These are phyloP conservation scores for Takifugu rubripes DNA, from an alignment of 2,797 vertebrate genomes.

Conservation along the genomic window DNA sequence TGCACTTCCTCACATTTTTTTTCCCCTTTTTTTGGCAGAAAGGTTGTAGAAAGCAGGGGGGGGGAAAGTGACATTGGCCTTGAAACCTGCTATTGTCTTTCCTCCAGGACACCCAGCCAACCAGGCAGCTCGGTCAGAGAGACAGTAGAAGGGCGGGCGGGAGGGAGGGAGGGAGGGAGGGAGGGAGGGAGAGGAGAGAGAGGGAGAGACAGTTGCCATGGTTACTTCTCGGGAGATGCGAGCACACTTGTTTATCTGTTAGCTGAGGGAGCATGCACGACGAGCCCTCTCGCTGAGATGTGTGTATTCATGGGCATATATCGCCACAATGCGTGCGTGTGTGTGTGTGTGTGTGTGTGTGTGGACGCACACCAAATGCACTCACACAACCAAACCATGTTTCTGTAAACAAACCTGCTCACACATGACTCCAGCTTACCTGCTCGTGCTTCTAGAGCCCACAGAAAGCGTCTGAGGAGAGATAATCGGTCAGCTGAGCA, in stretches of 20 bases:
- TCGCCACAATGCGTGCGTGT: conserved; percentile 4
- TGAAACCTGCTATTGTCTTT: conserved; percentile 79
- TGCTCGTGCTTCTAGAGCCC: conserved; percentile 46
- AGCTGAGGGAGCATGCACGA: conserved; percentile 60
- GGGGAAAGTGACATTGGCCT: conserved; percentile 72
- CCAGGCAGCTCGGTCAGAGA: conserved; percentile 59
- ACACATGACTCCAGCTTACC: conserved; percentile 43
- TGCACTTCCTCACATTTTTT: neutral
- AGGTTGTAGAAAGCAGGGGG: conserved; percentile 3
- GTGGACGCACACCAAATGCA: conserved; percentile 15
- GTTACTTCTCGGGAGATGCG: conserved; percentile 75
- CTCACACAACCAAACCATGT: conserved; percentile 37
- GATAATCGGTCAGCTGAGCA: conserved; percentile 42
- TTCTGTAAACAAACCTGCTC: conserved; percentile 48
- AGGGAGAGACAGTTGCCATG: conserved; percentile 75
- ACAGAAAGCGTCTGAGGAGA: conserved; percentile 38
- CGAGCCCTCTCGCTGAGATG: conserved; percentile 46
- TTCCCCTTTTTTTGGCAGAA: conserved; percentile 17
- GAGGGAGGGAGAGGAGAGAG: conserved; percentile 36
- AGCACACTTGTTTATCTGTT: conserved; percentile 80
- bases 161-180: conserved; percentile 48
- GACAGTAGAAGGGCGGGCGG: conserved; percentile 29
- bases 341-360: conserved; percentile 9
- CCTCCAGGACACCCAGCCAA: conserved; percentile 77
- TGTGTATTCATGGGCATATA: conserved; percentile 8